Conservation (phyloP, 2,797 vertebrate species). For the Gorsachius magnificus region DNA sequence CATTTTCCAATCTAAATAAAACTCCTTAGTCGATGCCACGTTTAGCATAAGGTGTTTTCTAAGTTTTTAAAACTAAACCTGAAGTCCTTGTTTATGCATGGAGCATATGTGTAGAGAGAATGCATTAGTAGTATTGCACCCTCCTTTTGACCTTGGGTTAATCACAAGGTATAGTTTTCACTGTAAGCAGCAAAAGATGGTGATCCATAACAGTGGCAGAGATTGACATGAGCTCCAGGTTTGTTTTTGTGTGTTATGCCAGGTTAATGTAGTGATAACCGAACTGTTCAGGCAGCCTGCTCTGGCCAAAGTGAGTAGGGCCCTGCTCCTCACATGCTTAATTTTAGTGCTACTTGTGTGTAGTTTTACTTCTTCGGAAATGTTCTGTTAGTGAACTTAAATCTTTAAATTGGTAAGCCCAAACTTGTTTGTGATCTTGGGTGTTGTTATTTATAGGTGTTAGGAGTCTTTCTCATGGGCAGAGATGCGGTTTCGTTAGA, state of each 20-base stretch:
- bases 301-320: background rate
- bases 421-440: background rate
- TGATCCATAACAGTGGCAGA: background rate
- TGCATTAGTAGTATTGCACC: too few species aligned
- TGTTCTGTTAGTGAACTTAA: background rate
- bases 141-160: background rate
- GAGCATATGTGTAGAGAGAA: background rate
- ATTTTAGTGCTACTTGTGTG: fast-evolving
- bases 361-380: background rate
- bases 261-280: background rate
- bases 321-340: background rate
- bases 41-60: background rate
- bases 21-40: background rate
- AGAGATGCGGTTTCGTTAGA: background rate
- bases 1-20: background rate
- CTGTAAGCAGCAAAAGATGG: background rate
- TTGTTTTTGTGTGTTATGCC: background rate
- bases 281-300: background rate
- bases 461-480: background rate
- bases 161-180: background rate
- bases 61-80: background rate
- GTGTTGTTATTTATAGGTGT: background rate
- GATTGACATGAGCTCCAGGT: background rate
- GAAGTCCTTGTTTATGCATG: background rate
- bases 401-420: background rate